Evolutionary conservation across 2,888 invertebrate genomes (phyloP).

Genomic region (Perizoma flavofasciatum): DNA sequence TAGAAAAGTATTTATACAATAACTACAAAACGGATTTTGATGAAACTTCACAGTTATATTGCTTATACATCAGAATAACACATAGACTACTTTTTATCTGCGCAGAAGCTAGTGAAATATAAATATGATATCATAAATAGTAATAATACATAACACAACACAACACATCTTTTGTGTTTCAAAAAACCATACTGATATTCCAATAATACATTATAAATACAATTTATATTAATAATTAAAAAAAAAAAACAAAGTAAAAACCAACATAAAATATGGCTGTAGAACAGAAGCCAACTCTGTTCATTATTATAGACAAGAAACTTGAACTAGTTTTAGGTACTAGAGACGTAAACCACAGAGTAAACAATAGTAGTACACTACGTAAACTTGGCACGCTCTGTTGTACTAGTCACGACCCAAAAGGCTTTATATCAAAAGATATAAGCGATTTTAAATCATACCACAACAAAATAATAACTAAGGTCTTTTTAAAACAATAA

Average conservation of each 20-base stretch:
- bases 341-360: constrained; percentile 41
- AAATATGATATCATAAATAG: no score
- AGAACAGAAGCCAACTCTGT: constrained; percentile 16
- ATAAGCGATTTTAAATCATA: constrained; percentile 10
- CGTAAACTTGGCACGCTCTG: constrained; percentile 63
- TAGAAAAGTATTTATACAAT: no score
- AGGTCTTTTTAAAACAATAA: not conserved
- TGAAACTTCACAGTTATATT: no score
- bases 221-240: no score
- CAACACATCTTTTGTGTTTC: no score
- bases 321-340: constrained; percentile 65
- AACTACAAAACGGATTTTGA: no score
- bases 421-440: constrained; percentile 11
- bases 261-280: not conserved
- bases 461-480: not conserved
- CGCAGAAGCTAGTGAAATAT: no score
- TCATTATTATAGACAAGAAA: constrained; percentile 45
- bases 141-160: no score
- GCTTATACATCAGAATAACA: no score
- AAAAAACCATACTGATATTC: no score
- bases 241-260: not conserved
- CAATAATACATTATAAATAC: no score
- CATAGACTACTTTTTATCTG: no score
- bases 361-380: constrained; percentile 11
- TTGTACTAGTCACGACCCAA: constrained; percentile 62